Evolutionary conservation across 2,113 vertebrate species (phyloP).

Genomic region (Amphilophus citrinellus): DNA sequence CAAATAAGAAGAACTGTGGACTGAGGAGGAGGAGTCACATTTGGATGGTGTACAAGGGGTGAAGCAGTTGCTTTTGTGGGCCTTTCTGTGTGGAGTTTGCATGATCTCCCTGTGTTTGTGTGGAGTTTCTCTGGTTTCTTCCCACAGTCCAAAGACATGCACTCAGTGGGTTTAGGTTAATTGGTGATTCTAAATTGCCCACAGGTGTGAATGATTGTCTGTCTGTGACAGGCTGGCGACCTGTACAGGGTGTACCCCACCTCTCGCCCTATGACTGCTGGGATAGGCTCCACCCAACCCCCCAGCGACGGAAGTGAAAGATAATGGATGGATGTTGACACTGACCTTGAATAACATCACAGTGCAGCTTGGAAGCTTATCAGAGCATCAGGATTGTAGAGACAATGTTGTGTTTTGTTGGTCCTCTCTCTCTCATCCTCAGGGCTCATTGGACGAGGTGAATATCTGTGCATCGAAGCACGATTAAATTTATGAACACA

Average conservation of each 20-base stretch:
- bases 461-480: conserved; percentile 13
- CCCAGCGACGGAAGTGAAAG: too few relatives aligned
- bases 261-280: too few relatives aligned
- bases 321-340: not conserved
- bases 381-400: not conserved
- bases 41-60: not conserved
- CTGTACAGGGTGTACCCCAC: too few relatives aligned
- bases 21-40: not conserved
- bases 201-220: too few relatives aligned
- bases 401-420: not conserved
- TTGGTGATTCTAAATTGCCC: too few relatives aligned
- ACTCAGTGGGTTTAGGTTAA: too few relatives aligned
- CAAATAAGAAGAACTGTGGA: not conserved
- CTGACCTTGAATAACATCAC: not conserved
- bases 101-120: too few relatives aligned
- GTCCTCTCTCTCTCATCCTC: not conserved
- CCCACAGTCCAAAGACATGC: too few relatives aligned
- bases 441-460: not conserved
- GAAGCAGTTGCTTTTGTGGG: not conserved
- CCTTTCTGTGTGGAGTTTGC: too few relatives aligned
- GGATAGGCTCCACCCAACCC: too few relatives aligned
- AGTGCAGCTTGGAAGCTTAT: not conserved
- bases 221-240: too few relatives aligned
- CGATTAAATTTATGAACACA: not conserved
- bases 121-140: too few relatives aligned